Base-by-base conservation (phyloP, 1,140 invertebrate genomes). In the Aphelinus atriplicis region DNA sequence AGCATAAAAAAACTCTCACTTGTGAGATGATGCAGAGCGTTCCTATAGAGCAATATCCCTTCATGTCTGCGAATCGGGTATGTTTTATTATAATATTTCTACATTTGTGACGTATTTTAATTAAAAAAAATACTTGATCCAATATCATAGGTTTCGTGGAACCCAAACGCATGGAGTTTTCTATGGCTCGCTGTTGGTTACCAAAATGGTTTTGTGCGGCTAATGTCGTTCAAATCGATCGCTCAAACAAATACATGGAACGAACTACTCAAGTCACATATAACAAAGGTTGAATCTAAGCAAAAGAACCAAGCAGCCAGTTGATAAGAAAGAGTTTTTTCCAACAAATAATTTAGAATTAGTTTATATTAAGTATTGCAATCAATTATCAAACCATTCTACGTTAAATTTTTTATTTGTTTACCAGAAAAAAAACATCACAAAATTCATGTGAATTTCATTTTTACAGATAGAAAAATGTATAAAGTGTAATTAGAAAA, bases 151-250 rank as follows among this genome's bases (percentile, higher is more conserved):
- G 75, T 89, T 7, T 77, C 83, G 3, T 89, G 87, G 86, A 89
- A 89, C 80, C 85, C 87, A 46, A 90, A 89, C 78, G 55, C 79
- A 2, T 87, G 83, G 81, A 88, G 87, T 80, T 88, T 88, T 71
- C 73, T 86, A 4, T 88, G 85, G 85, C 71, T 89, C 9, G 83
- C 82, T 5, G 79, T 78, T 3, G 87, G 87, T 3, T 87, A 88
- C 73, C 86, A 89, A 77, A 89, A 85, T 76, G 89, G 89, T 46
- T 82, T 90, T 10, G 80, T 89, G 7, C 81, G 88, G 71, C 56
- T 89, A 47, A 77, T 87, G 45, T 80, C 82, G 71, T 84, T 89
- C 3, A 85, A 80, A 67, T 80, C 64, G 3, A 71, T 87, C 77
- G 80, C 79, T 4, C 71, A 77, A 45, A 43, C 68, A 1, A 46